These are phyloP conservation scores for Siderastrea radians DNA, from an alignment of 92 coral and sea anemone genomes.

Conservation along the genomic window DNA sequence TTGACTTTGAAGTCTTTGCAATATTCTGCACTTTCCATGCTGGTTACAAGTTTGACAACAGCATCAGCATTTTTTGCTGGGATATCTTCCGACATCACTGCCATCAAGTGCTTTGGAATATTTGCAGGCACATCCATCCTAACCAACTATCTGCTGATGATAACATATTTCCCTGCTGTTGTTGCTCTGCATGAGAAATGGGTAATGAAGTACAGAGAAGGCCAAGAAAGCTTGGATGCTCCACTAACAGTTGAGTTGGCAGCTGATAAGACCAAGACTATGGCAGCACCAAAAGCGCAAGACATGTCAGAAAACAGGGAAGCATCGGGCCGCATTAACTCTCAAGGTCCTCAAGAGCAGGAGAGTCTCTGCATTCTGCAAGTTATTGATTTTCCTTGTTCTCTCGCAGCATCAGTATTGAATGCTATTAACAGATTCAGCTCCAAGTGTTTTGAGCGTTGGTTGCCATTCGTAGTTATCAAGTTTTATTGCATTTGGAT, in stretches of 20 bases:
- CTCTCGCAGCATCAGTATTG: constrained; percentile 50
- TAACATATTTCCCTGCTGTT: constrained; percentile 93
- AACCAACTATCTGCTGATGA: constrained; percentile 88
- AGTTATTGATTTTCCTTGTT: constrained; percentile 84
- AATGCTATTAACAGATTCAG: constrained; percentile 49
- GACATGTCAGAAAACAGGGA: constrained; percentile 21
- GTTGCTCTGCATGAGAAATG: constrained; percentile 88
- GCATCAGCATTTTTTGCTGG: constrained; percentile 97
- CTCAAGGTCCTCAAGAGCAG: background rate
- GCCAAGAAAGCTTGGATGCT: constrained; percentile 21
- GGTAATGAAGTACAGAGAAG: constrained; percentile 64
- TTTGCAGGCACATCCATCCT: constrained; percentile 90
- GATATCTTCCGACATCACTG: constrained; percentile 83
- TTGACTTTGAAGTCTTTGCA: constrained; percentile 86
- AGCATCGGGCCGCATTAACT: background rate
- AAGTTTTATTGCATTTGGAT: constrained; percentile 82
- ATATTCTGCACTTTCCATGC: constrained; percentile 94
- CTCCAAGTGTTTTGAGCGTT: constrained; percentile 65
- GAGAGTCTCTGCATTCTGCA: constrained; percentile 24
- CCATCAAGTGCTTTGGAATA: constrained; percentile 91
- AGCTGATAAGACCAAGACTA: background rate
- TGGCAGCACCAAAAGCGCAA: constrained; percentile 1
- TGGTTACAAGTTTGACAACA: constrained; percentile 97
- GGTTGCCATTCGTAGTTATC: constrained; percentile 84
- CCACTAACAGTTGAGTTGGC: background rate